Evolutionary conservation across 2,888 invertebrate species (phyloP), one percentile per base, ranked within the genome.

Genomic region (Conops quadrifasciatus): DNA sequence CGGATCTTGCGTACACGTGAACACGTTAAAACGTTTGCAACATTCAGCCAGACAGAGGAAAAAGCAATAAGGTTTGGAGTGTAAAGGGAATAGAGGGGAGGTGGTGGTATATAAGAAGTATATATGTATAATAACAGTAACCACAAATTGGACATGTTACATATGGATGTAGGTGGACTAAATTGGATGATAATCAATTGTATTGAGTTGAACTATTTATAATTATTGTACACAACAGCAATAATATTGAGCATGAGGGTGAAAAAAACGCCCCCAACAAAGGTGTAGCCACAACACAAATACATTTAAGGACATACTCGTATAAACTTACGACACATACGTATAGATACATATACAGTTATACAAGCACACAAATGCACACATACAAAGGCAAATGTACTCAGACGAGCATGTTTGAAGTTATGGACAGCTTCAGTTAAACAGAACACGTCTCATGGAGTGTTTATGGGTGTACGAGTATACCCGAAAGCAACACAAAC

Each of bases 401-500:
- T 9, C 36, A 4, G 5, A 36, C 36, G 9, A n/a, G n/a, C n/a
- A n/a, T n/a, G n/a, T n/a, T n/a, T n/a, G n/a, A n/a, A n/a, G n/a
- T n/a, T n/a, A n/a, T n/a, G n/a, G n/a, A n/a, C n/a, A n/a, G n/a
- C n/a, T n/a, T n/a, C n/a, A n/a, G n/a, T n/a, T n/a, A n/a, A n/a
- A n/a, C n/a, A n/a, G n/a, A n/a, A n/a, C 36, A 36, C 36, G 4
- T 36, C 36, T 9, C 36, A 9, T 36, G 36, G 9, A 36, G 36
- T 36, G 36, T 36, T 36, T 7, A 36, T 9, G 36, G 36, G 9
- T 36, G 9, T 64, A 43, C 5, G 64, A 21, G 45, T 24, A 3
- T 26, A 24, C 49, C 51, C 51, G 28, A 63, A 63, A 63, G 45
- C 63, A 45, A 43, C 45, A 47, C n/a, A 64, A 19, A 43, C 43